Conservation (phyloP, 2,888 invertebrate genomes). For the Eledona agricola region DNA sequence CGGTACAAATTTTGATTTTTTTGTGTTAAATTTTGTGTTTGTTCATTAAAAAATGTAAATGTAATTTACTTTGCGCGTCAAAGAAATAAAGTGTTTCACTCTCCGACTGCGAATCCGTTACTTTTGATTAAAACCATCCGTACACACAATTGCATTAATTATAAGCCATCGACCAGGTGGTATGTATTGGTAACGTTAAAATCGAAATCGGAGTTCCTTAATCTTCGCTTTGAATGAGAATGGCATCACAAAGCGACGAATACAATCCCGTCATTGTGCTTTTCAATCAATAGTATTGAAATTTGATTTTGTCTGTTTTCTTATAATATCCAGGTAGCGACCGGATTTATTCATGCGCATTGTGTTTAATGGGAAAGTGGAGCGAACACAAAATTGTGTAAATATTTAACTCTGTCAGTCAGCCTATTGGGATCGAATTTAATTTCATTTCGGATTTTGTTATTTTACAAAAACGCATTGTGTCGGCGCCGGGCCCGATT, state of each 20-base stretch:
- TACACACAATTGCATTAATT: conserved; percentile 27
- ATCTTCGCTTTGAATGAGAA: conserved; percentile 51
- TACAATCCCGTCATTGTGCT: conserved; percentile 50
- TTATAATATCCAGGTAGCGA: conserved; percentile 56
- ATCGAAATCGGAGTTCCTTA: conserved; percentile 49
- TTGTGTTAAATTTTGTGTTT: no score
- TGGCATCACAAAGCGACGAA: conserved; percentile 48
- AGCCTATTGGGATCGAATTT: conserved; percentile 36
- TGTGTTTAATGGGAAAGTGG: conserved; percentile 46
- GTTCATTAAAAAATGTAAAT: no score
- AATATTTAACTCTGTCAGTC: conserved; percentile 41
- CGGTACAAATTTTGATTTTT: no score
- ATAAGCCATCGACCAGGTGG: conserved; percentile 42
- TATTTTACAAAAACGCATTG: conserved; percentile 33
- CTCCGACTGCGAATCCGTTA: conserved; percentile 18
- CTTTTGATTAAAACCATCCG: conserved; percentile 31
- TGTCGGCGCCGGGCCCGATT: conserved; percentile 28
- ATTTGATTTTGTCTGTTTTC: conserved; percentile 58
- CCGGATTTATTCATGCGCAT: conserved; percentile 44
- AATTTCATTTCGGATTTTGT: conserved; percentile 37
- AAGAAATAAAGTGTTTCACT: no score
- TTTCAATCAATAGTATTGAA: conserved; percentile 53
- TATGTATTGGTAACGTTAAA: conserved; percentile 41
- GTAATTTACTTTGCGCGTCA: no score
- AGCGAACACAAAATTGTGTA: conserved; percentile 40